Conservation (phyloP, 2,113 vertebrate genomes). For the Pteronura brasiliensis region DNA sequence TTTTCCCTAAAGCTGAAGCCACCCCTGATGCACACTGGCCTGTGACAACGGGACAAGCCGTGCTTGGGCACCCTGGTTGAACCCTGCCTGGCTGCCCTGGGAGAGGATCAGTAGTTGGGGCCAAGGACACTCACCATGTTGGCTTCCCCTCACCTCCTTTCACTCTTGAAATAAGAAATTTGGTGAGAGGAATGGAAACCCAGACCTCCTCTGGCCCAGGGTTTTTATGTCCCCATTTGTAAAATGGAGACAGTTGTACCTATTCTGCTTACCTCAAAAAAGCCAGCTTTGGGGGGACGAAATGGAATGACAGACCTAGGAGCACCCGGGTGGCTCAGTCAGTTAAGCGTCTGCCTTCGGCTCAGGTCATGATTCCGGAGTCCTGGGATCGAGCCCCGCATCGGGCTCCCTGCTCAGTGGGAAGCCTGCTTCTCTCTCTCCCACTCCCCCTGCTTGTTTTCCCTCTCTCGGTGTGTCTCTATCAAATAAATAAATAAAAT, state of each 20-base stretch:
- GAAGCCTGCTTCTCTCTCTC: too few species aligned
- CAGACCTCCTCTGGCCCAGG: background rate
- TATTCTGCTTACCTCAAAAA: background rate
- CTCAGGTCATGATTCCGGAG: too few species aligned
- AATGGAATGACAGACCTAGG: background rate
- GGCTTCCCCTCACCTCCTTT: background rate
- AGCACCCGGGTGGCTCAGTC: background rate
- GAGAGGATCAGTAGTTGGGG: background rate
- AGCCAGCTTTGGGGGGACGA: background rate
- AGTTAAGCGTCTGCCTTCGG: too few species aligned
- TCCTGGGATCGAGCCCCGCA: too few species aligned
- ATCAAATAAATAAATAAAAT: too few species aligned
- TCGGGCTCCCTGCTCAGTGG: too few species aligned
- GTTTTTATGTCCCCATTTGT: background rate
- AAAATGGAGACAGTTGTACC: background rate
- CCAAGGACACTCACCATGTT: background rate
- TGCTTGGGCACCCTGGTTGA: background rate
- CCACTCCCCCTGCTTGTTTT: too few species aligned
- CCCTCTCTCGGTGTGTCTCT: too few species aligned
- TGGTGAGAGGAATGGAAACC: background rate
- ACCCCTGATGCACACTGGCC: background rate
- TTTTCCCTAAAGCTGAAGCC: background rate
- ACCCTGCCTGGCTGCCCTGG: background rate
- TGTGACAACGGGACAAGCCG: background rate
- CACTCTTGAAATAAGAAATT: background rate